A percentile compares a stretch with the other conserved stretches of the same genome.
These are phyloP conservation scores for Arion vulgaris DNA, from an alignment of 1,140 invertebrate species.

Conservation along the genomic window DNA sequence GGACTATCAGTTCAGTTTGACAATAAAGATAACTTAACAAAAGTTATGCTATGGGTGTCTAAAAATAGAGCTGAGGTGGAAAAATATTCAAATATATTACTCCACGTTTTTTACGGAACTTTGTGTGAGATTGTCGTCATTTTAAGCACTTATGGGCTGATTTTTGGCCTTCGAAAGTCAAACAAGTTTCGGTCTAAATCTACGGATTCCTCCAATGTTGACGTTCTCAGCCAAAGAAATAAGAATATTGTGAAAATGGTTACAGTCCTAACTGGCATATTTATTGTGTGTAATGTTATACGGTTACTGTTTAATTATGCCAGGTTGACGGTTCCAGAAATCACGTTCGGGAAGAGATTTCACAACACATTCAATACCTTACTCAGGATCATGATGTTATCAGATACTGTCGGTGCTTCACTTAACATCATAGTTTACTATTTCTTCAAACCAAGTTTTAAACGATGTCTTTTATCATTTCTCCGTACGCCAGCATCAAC, in stretches of 20 bases:
- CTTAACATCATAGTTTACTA: background rate
- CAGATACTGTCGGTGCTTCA: background rate
- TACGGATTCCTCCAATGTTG: background rate
- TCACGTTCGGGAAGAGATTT: background rate
- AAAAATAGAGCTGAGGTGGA: background rate
- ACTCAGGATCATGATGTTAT: background rate
- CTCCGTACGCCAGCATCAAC: too few species aligned
- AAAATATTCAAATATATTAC: background rate
- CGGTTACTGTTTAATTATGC: background rate
- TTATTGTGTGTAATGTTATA: background rate
- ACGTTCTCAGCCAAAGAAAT: background rate
- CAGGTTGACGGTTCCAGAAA: background rate
- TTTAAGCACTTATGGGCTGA: background rate
- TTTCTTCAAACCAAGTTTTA: conserved; percentile 10
- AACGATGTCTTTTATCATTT: background rate
- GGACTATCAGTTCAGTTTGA: background rate
- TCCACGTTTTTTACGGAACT: background rate
- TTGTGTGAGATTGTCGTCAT: background rate
- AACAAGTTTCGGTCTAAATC: background rate
- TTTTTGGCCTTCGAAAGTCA: background rate
- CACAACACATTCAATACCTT: background rate
- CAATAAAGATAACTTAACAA: background rate
- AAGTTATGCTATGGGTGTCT: background rate
- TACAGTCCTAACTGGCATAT: background rate
- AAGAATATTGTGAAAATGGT: conserved; percentile 20